phyloP scores from a whole-genome alignment of 2,888 invertebrate genomes.

The Stenichneumon culpator region DNA sequence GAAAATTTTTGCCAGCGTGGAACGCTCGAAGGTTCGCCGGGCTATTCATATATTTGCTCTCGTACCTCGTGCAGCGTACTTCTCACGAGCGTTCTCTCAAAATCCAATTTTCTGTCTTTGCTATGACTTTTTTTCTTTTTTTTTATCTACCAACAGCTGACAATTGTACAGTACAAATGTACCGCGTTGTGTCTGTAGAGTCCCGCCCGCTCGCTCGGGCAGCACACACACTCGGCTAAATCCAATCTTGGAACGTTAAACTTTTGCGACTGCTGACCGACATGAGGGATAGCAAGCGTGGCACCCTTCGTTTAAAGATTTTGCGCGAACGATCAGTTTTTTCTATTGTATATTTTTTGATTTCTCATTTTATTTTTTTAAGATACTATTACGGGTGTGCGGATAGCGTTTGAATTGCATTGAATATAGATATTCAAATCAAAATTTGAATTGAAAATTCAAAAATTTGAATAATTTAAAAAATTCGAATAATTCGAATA shows the following conservation, averaged over 20 bases:
- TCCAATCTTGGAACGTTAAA: constrained; percentile 77
- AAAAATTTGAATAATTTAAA: too few relatives aligned
- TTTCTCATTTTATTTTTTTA: background rate
- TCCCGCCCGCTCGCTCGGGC: background rate
- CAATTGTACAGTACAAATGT: background rate
- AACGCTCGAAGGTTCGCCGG: background rate
- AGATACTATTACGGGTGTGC: too few relatives aligned
- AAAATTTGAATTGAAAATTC: too few relatives aligned
- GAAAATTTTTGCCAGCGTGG: background rate
- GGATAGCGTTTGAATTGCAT: too few relatives aligned
- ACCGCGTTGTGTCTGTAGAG: background rate
- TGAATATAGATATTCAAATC: too few relatives aligned
- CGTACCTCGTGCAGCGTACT: constrained; percentile 49
- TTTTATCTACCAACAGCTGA: constrained; percentile 32
- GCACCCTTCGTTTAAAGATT: constrained; percentile 26
- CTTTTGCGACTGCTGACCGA: constrained; percentile 74
- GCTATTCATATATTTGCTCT: constrained; percentile 22
- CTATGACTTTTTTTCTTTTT: constrained; percentile 66
- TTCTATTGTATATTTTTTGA: background rate
- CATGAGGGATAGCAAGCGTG: constrained; percentile 70
- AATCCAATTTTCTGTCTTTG: constrained; percentile 78
- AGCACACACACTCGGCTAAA: constrained; percentile 58
- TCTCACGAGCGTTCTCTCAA: constrained; percentile 71
- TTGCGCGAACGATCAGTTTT: background rate
- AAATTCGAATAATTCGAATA: too few relatives aligned